These are phyloP conservation scores for Magallana gigas DNA, from an alignment of 1,140 invertebrate genomes.

Conservation along the genomic window DNA sequence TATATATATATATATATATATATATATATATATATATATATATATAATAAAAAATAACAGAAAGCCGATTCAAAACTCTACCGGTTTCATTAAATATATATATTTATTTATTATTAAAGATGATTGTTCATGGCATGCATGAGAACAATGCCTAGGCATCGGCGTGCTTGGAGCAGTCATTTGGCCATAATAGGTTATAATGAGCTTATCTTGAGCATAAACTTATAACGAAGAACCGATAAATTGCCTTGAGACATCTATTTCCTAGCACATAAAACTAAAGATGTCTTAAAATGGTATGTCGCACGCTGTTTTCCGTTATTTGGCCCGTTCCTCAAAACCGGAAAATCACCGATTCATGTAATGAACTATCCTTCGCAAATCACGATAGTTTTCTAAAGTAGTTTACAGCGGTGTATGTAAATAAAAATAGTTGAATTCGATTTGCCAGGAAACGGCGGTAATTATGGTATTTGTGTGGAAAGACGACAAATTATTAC, in stretches of 20 bases:
- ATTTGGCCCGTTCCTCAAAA: not conserved
- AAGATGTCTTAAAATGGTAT: not conserved
- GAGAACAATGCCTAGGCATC: no score
- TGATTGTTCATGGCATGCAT: no score
- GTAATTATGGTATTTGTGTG: slow-evolving; percentile 32
- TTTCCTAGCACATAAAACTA: not conserved
- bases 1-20: no score
- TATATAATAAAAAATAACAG: no score
- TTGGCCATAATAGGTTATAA: not conserved
- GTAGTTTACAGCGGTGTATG: slow-evolving; percentile 13
- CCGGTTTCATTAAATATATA: no score
- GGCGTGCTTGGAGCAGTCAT: no score
- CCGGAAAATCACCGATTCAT: not conserved
- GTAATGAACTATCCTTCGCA: slow-evolving; percentile 18
- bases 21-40: no score
- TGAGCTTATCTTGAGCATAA: not conserved
- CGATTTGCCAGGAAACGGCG: slow-evolving; percentile 19
- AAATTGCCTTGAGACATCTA: slow-evolving; percentile 7
- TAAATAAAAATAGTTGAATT: slow-evolving; percentile 33
- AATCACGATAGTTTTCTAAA: slow-evolving; percentile 21
- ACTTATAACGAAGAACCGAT: not conserved
- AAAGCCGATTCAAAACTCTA: no score
- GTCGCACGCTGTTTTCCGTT: not conserved
- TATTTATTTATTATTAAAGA: no score
- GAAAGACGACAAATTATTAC: slow-evolving; percentile 33